A percentile compares a stretch with the other conserved stretches of the same genome.
Evolutionary conservation across 2,888 invertebrate genomes (phyloP).

Genomic region (Polymixis lichenea): DNA sequence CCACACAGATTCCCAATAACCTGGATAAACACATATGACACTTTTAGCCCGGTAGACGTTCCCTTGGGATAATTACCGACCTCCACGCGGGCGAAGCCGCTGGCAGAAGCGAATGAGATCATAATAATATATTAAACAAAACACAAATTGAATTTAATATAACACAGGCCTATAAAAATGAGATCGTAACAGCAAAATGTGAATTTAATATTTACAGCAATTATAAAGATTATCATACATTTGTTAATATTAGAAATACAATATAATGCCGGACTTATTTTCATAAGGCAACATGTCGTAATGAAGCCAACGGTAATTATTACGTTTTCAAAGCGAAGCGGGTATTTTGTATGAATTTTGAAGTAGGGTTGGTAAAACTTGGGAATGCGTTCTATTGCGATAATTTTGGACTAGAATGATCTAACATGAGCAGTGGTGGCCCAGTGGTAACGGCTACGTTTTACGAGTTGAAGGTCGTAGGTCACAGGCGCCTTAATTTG

Average conservation of each 20-base stretch:
- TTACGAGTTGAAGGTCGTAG: too few relatives aligned
- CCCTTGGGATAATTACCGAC: not conserved
- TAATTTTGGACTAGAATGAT: too few relatives aligned
- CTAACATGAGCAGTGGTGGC: too few relatives aligned
- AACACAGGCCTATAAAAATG: conserved; percentile 2
- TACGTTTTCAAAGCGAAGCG: conserved; percentile 2
- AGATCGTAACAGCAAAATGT: conserved; percentile 3
- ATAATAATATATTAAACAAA: not conserved
- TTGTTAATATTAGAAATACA: conserved; percentile 22
- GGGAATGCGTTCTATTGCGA: not conserved
- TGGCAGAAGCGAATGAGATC: not conserved
- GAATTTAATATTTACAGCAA: conserved; percentile 42
- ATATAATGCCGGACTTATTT: conserved; percentile 29
- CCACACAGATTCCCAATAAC: not conserved
- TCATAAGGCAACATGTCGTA: conserved; percentile 27
- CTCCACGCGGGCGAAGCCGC: not conserved
- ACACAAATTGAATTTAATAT: conserved; percentile 1
- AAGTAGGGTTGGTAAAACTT: not conserved
- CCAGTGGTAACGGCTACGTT: too few relatives aligned
- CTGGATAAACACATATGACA: not conserved
- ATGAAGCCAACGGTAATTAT: conserved; percentile 48
- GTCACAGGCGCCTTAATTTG: too few relatives aligned
- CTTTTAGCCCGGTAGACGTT: not conserved
- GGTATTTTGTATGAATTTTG: not conserved
- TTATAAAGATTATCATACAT: conserved; percentile 40